Evolutionary conservation across 2,888 invertebrate species (phyloP).

Genomic region (Ectemnius lituratus): DNA sequence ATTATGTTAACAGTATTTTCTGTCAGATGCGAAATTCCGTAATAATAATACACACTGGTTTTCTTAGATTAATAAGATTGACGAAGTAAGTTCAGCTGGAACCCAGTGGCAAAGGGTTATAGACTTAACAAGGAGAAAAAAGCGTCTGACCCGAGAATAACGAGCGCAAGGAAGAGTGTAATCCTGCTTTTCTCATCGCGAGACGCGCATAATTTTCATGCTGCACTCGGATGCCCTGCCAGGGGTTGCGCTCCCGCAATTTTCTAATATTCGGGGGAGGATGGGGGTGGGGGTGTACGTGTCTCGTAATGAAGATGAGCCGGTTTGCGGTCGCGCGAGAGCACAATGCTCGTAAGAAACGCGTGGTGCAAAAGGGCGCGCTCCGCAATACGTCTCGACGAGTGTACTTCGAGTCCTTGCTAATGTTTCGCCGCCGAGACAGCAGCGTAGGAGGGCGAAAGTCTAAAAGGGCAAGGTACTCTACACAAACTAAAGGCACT

Average conservation of each 20-base stretch:
- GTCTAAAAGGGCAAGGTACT: too few relatives aligned
- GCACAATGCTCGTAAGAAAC: conserved; percentile 44
- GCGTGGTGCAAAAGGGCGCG: conserved; percentile 41
- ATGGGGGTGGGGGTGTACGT: neutral
- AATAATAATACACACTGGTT: too few relatives aligned
- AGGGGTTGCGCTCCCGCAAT: conserved; percentile 34
- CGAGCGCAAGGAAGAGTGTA: neutral
- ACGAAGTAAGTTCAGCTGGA: too few relatives aligned
- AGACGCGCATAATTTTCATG: conserved; percentile 48
- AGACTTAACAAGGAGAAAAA: neutral
- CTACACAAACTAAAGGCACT: too few relatives aligned
- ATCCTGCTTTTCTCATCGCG: conserved; percentile 6
- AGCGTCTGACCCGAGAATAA: neutral
- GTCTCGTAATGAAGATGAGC: conserved; percentile 51
- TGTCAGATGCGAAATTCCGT: too few relatives aligned
- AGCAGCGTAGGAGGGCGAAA: conserved; percentile 32
- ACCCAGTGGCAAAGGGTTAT: too few relatives aligned
- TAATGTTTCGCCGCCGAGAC: conserved; percentile 41
- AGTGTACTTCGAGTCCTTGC: conserved; percentile 49
- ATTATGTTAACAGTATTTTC: too few relatives aligned
- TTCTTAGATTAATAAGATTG: too few relatives aligned
- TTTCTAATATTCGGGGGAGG: conserved; percentile 53
- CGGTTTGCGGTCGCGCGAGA: conserved; percentile 35
- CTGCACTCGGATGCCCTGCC: conserved; percentile 33
- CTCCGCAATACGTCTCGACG: conserved; percentile 29